These are phyloP conservation scores for Leptonema lineaticorne DNA, from an alignment of 1,140 invertebrate genomes.

Conservation along the genomic window DNA sequence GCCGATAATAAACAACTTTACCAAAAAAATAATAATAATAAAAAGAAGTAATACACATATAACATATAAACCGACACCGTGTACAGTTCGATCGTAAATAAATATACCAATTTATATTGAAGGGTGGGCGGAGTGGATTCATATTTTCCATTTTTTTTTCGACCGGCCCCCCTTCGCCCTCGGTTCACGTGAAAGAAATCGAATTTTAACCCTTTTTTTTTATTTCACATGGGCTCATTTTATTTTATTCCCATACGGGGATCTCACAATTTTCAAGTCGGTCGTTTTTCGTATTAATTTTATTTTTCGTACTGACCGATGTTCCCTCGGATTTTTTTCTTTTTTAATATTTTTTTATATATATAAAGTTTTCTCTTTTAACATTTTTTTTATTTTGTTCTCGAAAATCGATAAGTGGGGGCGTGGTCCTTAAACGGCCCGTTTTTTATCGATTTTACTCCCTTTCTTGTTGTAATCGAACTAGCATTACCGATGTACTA, in stretches of 20 bases:
- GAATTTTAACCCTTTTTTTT: conserved; percentile 40
- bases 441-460: conserved; percentile 18
- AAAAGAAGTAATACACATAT: too few relatives aligned
- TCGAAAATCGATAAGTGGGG: conserved; percentile 14
- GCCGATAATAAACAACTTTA: too few relatives aligned
- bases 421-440: conserved; percentile 24
- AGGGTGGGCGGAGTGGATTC: conserved; percentile 37
- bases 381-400: not conserved
- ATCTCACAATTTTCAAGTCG: conserved; percentile 2
- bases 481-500: conserved; percentile 10
- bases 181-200: conserved; percentile 33
- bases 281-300: conserved; percentile 37
- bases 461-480: conserved; percentile 22
- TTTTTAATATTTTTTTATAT: too few relatives aligned
- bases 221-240: conserved; percentile 4
- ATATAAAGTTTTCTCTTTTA: not conserved
- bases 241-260: conserved; percentile 15
- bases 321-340: too few relatives aligned
- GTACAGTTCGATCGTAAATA: conserved; percentile 40
- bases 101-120: conserved; percentile 43
- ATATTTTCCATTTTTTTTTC: too few relatives aligned
- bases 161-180: too few relatives aligned
- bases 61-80: not conserved
- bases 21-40: too few relatives aligned
- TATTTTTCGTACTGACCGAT: conserved; percentile 31